Evolutionary conservation across 2,797 vertebrate genomes (phyloP), one percentile per base, ranked within the genome.

Genomic region (Vireo griseus): DNA sequence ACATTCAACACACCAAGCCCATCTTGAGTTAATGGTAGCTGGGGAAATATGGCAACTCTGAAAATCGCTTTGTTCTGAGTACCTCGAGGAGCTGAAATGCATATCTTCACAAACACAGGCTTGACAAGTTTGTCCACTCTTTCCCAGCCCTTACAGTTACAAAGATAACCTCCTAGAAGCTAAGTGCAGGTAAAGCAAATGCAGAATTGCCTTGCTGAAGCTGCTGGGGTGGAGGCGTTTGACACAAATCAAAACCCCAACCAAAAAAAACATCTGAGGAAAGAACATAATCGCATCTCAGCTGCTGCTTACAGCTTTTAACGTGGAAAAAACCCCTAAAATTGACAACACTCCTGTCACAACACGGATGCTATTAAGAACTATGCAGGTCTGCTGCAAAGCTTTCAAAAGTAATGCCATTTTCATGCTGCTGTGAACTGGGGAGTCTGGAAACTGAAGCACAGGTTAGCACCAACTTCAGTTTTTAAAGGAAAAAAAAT

Each of bases 261-360:
- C n/a, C 39, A 40, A 21, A 68, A 68, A 88, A 82, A 78, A 55
- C 61, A 93, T 72, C n/a, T 50, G 28, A 84, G 20, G 55, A 51
- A 90, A 73, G 31, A 65, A 72, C 22, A 90, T 29, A 67, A 79
- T 13, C 51, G 86, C 42, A 63, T 73, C 63, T 73, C 74, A 90
- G 71, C 40, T 79, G 45, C 63, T 89, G 37, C 75, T 92, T 78
- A 71, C 83, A 87, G 65, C 63, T 85, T 92, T 84, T 66, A 93
- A 84, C 0, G 1, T 39, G 22, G 54, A 19, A 71, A 90, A 90
- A 82, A 0, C 0, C 1, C 20, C 47, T 69, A 76, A 79, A 88
- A 92, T 57, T 87, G 83, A 77, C 93, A 92, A 67, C 52, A 13
- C 22, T 76, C 25, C 51, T 84, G 86, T 90, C 89, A 86, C 61